These are phyloP conservation scores for Synodontis membranacea DNA, from an alignment of 2,113 vertebrate genomes.

Conservation along the genomic window DNA sequence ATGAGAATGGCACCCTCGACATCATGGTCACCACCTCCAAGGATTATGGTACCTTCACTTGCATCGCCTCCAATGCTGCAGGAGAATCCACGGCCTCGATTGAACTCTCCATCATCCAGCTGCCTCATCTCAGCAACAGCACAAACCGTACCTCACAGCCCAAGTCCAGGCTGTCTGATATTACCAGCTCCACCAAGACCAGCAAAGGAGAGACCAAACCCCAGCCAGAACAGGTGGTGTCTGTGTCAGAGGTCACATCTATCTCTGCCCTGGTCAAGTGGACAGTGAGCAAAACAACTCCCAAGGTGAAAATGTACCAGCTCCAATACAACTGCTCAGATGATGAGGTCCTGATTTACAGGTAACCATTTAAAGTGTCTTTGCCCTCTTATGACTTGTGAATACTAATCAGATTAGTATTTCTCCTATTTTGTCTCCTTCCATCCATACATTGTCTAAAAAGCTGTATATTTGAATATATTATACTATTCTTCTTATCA, in stretches of 20 bases:
- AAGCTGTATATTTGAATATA: neutral
- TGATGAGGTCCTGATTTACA: constrained; percentile 97
- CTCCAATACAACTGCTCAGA: constrained; percentile 97
- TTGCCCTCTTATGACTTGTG: constrained; percentile 19
- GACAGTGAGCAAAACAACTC: constrained; percentile 89
- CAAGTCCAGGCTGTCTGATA: constrained; percentile 92
- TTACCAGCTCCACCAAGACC: constrained; percentile 91
- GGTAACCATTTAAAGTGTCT: constrained; percentile 72
- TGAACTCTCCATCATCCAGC: constrained; percentile 92
- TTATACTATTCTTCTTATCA: neutral
- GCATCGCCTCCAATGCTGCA: constrained; percentile 94
- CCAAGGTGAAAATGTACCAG: constrained; percentile 98
- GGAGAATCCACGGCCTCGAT: constrained; percentile 91
- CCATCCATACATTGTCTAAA: neutral
- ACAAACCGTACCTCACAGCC: constrained; percentile 83
- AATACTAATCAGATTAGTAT: constrained; percentile 29
- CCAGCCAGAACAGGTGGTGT: constrained; percentile 83
- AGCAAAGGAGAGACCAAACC: constrained; percentile 84
- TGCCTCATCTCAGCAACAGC: constrained; percentile 89
- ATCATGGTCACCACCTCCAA: constrained; percentile 91
- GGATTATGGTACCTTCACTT: constrained; percentile 94
- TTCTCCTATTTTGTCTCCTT: neutral
- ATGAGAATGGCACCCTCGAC: constrained; percentile 94
- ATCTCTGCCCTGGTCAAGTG: constrained; percentile 91
- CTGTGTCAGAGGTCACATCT: constrained; percentile 90